Evolutionary conservation across 2,888 invertebrate species (phyloP).

Genomic region (Dendrolimus pini): DNA sequence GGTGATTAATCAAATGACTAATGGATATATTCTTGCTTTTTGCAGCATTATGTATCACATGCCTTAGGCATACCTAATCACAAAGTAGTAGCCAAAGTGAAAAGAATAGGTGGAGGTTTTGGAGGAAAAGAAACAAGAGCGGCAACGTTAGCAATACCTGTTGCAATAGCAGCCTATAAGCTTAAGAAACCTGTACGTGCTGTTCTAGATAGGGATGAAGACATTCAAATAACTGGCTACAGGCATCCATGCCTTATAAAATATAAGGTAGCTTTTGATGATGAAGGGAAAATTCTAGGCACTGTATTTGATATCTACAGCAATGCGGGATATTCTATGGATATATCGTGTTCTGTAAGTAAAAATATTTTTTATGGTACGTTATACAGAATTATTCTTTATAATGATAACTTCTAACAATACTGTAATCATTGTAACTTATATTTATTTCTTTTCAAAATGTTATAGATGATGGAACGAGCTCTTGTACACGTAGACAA

Average conservation of each 20-base stretch:
- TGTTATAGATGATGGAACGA: constrained; percentile 83
- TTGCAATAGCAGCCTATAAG: constrained; percentile 85
- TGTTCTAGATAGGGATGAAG: constrained; percentile 90
- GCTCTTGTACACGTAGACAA: constrained; percentile 89
- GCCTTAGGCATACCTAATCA: constrained; percentile 80
- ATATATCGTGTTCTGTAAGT: constrained; percentile 81
- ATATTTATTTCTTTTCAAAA: constrained; percentile 13
- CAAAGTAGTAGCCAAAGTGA: constrained; percentile 82
- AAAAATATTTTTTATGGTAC: not conserved
- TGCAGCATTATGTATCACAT: constrained; percentile 78
- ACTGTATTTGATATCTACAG: constrained; percentile 79
- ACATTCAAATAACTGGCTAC: constrained; percentile 87
- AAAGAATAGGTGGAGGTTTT: constrained; percentile 91
- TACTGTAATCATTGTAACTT: too few species aligned
- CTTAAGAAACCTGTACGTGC: constrained; percentile 83
- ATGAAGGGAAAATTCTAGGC: constrained; percentile 81
- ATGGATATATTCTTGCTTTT: constrained; percentile 8
- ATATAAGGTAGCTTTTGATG: constrained; percentile 85
- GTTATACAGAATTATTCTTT: too few species aligned
- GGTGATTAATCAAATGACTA: not conserved
- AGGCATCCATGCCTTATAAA: constrained; percentile 87
- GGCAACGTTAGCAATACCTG: constrained; percentile 77
- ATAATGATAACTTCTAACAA: too few species aligned
- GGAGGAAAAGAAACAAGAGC: constrained; percentile 90
- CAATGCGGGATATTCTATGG: constrained; percentile 85